Base-by-base conservation (phyloP, 2,797 vertebrate genomes). In the Gallinago nigripennis region DNA sequence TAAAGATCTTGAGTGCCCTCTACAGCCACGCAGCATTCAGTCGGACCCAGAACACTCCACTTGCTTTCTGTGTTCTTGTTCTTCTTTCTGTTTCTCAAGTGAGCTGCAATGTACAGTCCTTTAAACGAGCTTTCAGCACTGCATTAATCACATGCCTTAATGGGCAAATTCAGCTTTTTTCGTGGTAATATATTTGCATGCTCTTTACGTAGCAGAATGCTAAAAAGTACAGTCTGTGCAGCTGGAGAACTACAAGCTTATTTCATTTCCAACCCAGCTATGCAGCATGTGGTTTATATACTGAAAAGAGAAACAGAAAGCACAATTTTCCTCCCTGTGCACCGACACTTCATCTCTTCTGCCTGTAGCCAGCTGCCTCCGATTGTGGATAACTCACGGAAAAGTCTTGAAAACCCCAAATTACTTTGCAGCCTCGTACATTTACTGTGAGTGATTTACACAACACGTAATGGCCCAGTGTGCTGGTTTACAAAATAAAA, bases 1-100 rank as follows among this genome's bases (percentile, higher is more conserved):
- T 30, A 14, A 94, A 96, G 97, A 97, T 66, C 97, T 94, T 92
- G 84, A 96, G 95, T 96, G 96, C 97, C 97, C 96, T 97, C 97
- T 97, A 80, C 80, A 97, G 97, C 88, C 93, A 0, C 80, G 2
- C 19, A 13, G 79, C 35, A 9, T 48, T 60, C 31, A 0, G 28
- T 43, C 68, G 7, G 6, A 12, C 11, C 45, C 81, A 18, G 71
- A 28, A 1, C 37, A 0, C 54, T 30, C 43, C 4, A 8, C 54
- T 77, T 28, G 0, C 35, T 37, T 53, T 64, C 79, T 45, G 54
- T 31, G 6, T 33, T 58, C 76, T 11, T 30, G 35, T 7, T 83
- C 91, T 41, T 82, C 79, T 77, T 57, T 69, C 85, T 19, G 77
- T 37, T 96, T 30, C 89, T 91, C 64, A 4, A 93, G 88, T 1